These are phyloP conservation scores for Drosophila setifemur DNA, from an alignment of 1,140 invertebrate genomes.

Conservation along the genomic window DNA sequence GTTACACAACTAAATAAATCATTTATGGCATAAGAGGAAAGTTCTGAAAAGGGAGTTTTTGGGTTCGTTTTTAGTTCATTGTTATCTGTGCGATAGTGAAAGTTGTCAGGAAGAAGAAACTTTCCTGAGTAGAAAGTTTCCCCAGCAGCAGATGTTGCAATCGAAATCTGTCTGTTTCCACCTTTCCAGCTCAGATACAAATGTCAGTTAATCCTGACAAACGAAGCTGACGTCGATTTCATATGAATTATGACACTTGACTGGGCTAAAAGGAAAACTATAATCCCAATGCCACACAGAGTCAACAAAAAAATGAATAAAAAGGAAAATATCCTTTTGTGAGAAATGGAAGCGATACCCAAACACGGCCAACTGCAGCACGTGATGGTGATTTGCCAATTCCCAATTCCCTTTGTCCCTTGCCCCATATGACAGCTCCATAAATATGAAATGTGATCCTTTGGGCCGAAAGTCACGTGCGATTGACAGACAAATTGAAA, in stretches of 20 bases:
- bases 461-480: slow-evolving; percentile 70
- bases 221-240: slow-evolving; percentile 61
- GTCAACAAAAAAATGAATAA: background rate
- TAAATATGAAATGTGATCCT: slow-evolving; percentile 26
- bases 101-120: slow-evolving; percentile 6
- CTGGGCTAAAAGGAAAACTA: slow-evolving; percentile 28
- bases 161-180: background rate
- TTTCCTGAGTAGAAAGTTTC: slow-evolving; percentile 4
- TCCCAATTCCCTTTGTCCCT: slow-evolving; percentile 13
- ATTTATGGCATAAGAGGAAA: slow-evolving; percentile 20
- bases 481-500: slow-evolving; percentile 65
- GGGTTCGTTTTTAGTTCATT: background rate
- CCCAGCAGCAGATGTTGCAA: background rate
- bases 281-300: slow-evolving; percentile 53
- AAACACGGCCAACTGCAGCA: slow-evolving; percentile 60
- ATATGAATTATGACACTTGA: slow-evolving; percentile 71
- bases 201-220: slow-evolving; percentile 40
- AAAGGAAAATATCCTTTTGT: slow-evolving; percentile 25
- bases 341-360: slow-evolving; percentile 54
- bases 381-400: slow-evolving; percentile 53
- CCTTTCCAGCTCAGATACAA: slow-evolving; percentile 15
- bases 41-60: background rate
- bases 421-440: slow-evolving; percentile 55
- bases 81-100: slow-evolving; percentile 17
- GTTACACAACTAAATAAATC: slow-evolving; percentile 18